Evolutionary conservation across 2,113 vertebrate genomes (phyloP), one percentile per base, ranked within the genome.

Genomic region (Triplophysa dalaica): DNA sequence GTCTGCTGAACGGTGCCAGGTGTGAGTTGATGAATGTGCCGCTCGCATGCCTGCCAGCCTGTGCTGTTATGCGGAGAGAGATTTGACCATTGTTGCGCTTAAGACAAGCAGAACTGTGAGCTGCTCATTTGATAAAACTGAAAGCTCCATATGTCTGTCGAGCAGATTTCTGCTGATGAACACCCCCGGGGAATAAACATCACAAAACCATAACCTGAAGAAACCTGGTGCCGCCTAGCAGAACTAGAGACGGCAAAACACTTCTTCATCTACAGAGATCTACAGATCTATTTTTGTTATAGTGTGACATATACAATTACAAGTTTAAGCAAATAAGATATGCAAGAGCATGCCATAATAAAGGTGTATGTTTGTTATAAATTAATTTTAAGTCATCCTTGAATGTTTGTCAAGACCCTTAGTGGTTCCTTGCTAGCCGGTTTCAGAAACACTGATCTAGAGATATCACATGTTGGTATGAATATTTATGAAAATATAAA

Each of bases 1-100:
- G 77, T 66, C 63, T 82, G 80, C 79, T 77, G 76, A 80, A n/a
- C 63, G 70, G 77, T 85, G 82, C 63, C 83, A 78, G 60, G 70
- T 66, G 70, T 74, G 79, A 84, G 82, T 84, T 88, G 86, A 86
- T 85, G 76, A 84, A 38, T 56, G 85, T 82, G 80, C 77, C 78
- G 84, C 75, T 75, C 83, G 79, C 62, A 81, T 10, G 54, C 8
- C 19, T 58, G 54, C 19, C 54, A 58, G 19, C 82, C 82, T 79
- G 83, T 65, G 80, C 79, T 79, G 80, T 73, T 50, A 83, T 65
- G 81, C 84, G 33, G 33, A 84, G 24, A 26, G 48, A 43, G 61
- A 76, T 60, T 29, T 16, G 70, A 16, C 62, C 79, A 86, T 86
- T 88, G 85, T 88, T 82, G 24, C 26, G 56, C 43, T 58, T 10